Base-by-base conservation (phyloP, 2,888 invertebrate species). In the Agrotis ipsilon region DNA sequence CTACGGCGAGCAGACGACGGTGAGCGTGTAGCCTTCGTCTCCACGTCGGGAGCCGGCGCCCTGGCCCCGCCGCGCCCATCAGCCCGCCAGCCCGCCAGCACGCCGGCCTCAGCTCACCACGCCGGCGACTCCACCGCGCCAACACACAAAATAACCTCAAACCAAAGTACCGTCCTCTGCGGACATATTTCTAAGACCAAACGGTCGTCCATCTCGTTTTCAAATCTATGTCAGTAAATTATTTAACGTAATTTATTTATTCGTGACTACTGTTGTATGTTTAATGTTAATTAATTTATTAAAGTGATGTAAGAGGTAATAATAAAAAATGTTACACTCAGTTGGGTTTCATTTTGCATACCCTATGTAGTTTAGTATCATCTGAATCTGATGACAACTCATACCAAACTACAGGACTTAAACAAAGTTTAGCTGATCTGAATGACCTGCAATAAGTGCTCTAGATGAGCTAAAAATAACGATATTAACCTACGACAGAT, bases 171-270 rank as follows among this genome's bases (percentile, higher is more conserved):
- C 87, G 92, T 93, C 92, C 83, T 75, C 81, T 76, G 86, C 88
- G 94, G 93, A 90, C 90, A 90, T 80, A 87, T 87, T 87, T 90
- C 89, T 89, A 85, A 90, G 90, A 92, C 90, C 89, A 89, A 90
- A 85, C 85, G 89, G 88, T 93, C 89, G 91, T 91, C 90, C 89
- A 89, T 88, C 91, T 92, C 90, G 89, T 90, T 92, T 89, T 93
- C 86, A 91, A 92, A 92, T 94, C 94, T 95, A 94, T 92, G 95
- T 96, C 95, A 95, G 90, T 95, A 94, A 95, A 94, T 96, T 94
- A 95, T 94, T 94, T 91, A 94, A 93, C 92, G 90, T 96, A 94
- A 95, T 94, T 96, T 96, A 96, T 96, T 95, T 95, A 94, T 93
- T 95, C 92, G 91, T 94, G 94, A 95, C 94, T 92, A 92, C 89